A percentile compares a stretch with the other conserved stretches of the same genome.
Evolutionary conservation across 2,113 vertebrate species (phyloP).

Genomic region (Dissostichus mawsoni): DNA sequence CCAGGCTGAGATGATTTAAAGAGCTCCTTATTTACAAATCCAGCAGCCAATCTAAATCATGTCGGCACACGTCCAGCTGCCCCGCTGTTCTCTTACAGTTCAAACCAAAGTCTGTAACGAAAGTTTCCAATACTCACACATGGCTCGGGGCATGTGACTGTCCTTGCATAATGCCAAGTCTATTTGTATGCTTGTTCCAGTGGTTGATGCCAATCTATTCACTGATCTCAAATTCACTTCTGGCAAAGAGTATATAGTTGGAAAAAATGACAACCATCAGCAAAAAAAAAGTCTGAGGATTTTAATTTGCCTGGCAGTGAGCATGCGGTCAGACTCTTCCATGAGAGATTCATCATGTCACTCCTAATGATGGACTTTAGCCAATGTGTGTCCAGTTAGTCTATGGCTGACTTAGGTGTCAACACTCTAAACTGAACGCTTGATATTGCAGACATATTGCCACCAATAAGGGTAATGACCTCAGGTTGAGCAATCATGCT

Average conservation of each 20-base stretch:
- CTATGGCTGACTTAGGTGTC: constrained; percentile 60
- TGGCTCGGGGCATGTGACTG: not conserved
- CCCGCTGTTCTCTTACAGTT: not conserved
- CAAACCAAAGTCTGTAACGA: constrained; percentile 10
- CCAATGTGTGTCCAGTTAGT: constrained; percentile 20
- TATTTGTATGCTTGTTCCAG: constrained; percentile 34
- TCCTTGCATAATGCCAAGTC: not conserved
- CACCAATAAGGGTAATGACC: constrained; percentile 78
- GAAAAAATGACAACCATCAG: constrained; percentile 34
- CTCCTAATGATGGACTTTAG: constrained; percentile 2
- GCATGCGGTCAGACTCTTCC: not conserved
- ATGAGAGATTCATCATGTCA: not conserved
- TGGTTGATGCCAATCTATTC: constrained; percentile 20
- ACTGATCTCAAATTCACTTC: constrained; percentile 42
- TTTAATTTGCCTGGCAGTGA: not conserved
- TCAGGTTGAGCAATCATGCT: constrained; percentile 80
- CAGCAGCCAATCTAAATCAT: constrained; percentile 2
- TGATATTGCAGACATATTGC: constrained; percentile 74
- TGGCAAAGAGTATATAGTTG: constrained; percentile 40
- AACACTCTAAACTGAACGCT: constrained; percentile 60
- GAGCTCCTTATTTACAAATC: constrained; percentile 20
- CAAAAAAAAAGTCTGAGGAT: constrained; percentile 39
- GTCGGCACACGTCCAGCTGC: not conserved
- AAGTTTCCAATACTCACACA: not conserved
- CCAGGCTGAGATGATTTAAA: not conserved